Base-by-base conservation (phyloP, 2,888 invertebrate genomes). In the Acanthococcus lagerstroemiae region DNA sequence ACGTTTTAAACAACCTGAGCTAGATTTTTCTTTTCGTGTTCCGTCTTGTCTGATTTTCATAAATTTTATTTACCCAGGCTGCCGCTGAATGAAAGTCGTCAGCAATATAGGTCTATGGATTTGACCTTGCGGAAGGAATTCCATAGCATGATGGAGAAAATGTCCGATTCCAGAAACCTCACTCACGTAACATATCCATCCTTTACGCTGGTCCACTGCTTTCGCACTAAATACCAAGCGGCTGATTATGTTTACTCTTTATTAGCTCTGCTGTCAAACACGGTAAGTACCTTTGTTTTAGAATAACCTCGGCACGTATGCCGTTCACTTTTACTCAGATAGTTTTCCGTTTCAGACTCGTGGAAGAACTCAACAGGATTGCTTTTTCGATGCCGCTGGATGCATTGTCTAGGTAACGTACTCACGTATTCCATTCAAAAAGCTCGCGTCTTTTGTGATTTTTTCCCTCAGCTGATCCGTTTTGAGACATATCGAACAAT, bases 31-130 rank as follows among this genome's bases (percentile, higher is more conserved):
- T 27, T 27, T 66, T 65, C 7, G 12, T 66, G 17, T 61, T 17
- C n/a, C 25, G 15, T 45, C 46, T 45, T 37, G 37, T 9, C 7
- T 37, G 37, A 9, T 7, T 15, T 37, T 37, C 15, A 52, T 22
- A 30, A 24, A 50, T 24, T 24, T 60, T 45, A 3, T 52, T 58
- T 15, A 72, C 70, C 45, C 75, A 87, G 86, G 0, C 80, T 93
- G 70, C 95, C 96, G 0, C 76, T 96, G 27, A 83, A 81, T 24
- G 92, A 95, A 76, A 91, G 93, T 48, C 83, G 84, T 26, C 95
- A 95, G 74, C 84, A 86, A 66, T 95, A 84, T 76, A 79, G 82
- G 56, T 83, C 92, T 0, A 95, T 96, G 95, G 95, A 95, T 76
- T 80, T 93, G 69, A 82, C 83, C 44, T 79, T 94, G 22, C 83